phyloP scores from a whole-genome alignment of 1,140 invertebrate species.

The Lycorma delicatula region DNA sequence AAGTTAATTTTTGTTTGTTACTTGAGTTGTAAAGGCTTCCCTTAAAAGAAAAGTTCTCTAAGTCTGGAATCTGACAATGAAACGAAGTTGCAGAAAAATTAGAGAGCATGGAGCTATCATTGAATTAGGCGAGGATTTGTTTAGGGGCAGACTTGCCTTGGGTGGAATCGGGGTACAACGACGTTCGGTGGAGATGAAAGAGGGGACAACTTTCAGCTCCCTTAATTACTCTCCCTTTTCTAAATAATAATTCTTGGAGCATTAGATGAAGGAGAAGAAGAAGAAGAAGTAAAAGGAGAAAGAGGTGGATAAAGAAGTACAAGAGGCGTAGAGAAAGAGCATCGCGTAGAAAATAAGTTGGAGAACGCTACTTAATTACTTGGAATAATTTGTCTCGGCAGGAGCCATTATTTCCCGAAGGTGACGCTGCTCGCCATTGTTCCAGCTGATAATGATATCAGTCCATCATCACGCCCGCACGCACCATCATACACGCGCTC shows the following conservation, averaged over 20 bases:
- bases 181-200: background rate
- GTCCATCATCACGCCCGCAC: constrained; percentile 1
- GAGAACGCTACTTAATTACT: constrained; percentile 6
- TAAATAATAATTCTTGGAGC: constrained; percentile 1
- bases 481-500: too few relatives aligned
- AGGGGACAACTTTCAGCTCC: background rate
- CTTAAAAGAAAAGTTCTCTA: too few relatives aligned
- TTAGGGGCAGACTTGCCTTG: too few relatives aligned
- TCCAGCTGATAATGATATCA: constrained; percentile 6
- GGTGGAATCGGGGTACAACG: too few relatives aligned
- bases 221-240: constrained; percentile 6
- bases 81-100: too few relatives aligned
- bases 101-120: too few relatives aligned
- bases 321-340: background rate
- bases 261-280: background rate
- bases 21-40: too few relatives aligned
- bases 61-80: too few relatives aligned
- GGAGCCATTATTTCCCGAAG: constrained; percentile 2
- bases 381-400: constrained; percentile 7
- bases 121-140: constrained; percentile 5
- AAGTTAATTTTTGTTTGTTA: too few relatives aligned
- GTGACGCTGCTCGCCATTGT: constrained; percentile 1
- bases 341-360: background rate
- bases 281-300: background rate
- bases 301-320: too few relatives aligned